Base-by-base conservation (phyloP, 2,113 vertebrate species). In the Spea bombifrons region DNA sequence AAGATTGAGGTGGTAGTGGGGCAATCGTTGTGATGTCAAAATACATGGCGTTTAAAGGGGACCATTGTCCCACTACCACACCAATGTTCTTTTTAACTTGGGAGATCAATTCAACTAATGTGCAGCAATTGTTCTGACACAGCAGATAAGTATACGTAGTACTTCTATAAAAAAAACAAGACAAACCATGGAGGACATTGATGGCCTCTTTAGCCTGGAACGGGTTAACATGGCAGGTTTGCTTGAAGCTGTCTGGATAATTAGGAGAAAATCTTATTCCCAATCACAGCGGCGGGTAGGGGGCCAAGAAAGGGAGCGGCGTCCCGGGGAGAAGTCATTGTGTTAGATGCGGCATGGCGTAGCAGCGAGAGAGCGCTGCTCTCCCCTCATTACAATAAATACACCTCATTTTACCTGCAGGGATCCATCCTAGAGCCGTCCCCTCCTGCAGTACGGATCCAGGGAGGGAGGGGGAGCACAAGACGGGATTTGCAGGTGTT, bases 401-500 rank as follows among this genome's bases (percentile, higher is more conserved):
- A 79, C 77, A 79, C 77, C 77, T 79, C 50, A 79, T 79, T 79
- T 79, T 79, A 79, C 77, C 77, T 79, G 77, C 77, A 30, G 77
- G 77, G 77, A 66, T 73, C 77, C 76, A 50, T 10, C 47, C 66
- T n/a, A 53, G 16, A 10, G 12, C 47, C 68, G 53, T 61, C 69
- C 70, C 52, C 15, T 73, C 43, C 76, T 55, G n/a, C 45, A 53
- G 61, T 45, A 68, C 4, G 45, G 45, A 68, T 55, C 65, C 75
- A 68, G 75, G 57, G 16, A 69, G 4, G 46, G 57, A 9, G n/a
- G 57, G 61, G 43, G 13, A 55, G 49, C 44, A 6, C 1, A 55
- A 52, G 15, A 66, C 13, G 3, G 44, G 5, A 47, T 8, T 17
- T 16, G 63, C 43, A 52, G 77, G 61, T 57, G 46, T 69, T 79